phyloP scores from a whole-genome alignment of 2,797 vertebrate species.

The Neomorphus geoffroyi region DNA sequence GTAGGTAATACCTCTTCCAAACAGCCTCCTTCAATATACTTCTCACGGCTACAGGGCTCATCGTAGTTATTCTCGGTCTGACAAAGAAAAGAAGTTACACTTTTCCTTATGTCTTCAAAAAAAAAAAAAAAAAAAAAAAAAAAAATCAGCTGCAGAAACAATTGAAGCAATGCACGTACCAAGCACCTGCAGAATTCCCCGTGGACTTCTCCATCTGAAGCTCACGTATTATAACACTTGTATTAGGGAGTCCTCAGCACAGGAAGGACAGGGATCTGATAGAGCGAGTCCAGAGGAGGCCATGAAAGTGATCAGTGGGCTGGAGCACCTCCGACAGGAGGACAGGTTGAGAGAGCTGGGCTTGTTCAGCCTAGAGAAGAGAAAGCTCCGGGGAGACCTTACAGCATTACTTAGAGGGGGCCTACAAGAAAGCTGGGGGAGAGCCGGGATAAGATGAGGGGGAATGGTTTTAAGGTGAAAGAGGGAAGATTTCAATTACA shows the following conservation, averaged over 20 bases:
- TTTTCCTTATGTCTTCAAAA: background rate
- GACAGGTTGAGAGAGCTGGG: too few relatives aligned
- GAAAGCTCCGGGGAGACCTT: too few relatives aligned
- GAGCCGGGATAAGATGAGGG: too few relatives aligned
- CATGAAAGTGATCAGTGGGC: too few relatives aligned
- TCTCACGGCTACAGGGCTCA: constrained; percentile 29
- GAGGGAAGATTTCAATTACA: too few relatives aligned
- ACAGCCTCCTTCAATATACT: constrained; percentile 29
- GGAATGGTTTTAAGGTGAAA: too few relatives aligned
- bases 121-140: background rate
- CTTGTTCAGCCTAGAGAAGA: too few relatives aligned
- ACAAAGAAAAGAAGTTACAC: constrained; percentile 3
- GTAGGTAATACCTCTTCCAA: constrained; percentile 50
- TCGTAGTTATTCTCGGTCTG: background rate
- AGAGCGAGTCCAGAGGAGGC: too few relatives aligned
- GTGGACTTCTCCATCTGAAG: background rate
- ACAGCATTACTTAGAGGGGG: too few relatives aligned
- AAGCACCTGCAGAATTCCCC: background rate
- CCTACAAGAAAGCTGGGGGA: too few relatives aligned
- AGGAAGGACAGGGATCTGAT: too few relatives aligned
- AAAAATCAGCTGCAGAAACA: background rate
- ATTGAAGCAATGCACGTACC: background rate
- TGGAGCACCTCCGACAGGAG: too few relatives aligned
- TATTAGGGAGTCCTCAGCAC: background rate
- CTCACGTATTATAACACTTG: background rate